Evolutionary conservation across 2,113 vertebrate genomes (phyloP).

Genomic region (Trichomycterus rosablanca): DNA sequence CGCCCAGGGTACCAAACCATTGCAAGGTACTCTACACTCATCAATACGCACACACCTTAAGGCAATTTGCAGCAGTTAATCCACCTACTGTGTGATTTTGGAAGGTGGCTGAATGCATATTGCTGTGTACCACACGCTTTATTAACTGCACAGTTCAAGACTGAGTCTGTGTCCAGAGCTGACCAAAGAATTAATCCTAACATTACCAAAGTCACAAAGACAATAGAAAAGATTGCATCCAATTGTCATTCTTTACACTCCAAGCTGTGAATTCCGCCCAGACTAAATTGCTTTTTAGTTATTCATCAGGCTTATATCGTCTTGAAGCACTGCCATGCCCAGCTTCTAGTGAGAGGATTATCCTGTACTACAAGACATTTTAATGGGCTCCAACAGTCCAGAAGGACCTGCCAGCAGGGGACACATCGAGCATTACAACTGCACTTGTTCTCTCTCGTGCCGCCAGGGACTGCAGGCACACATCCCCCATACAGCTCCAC

Average conservation of each 20-base stretch:
- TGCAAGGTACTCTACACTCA: too few species aligned
- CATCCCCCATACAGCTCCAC: slow-evolving; percentile 31
- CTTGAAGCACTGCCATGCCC: slow-evolving; percentile 33
- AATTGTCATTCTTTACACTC: slow-evolving; percentile 17
- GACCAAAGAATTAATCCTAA: background rate
- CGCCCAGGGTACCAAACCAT: too few species aligned
- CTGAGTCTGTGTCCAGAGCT: too few species aligned
- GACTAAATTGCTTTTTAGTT: slow-evolving; percentile 24
- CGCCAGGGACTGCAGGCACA: slow-evolving; percentile 19
- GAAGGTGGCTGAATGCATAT: too few species aligned
- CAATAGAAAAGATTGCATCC: slow-evolving; percentile 4
- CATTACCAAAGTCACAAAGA: background rate
- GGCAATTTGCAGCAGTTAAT: too few species aligned
- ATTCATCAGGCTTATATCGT: slow-evolving; percentile 41
- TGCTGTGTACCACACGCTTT: too few species aligned
- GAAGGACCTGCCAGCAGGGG: slow-evolving; percentile 39
- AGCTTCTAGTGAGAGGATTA: slow-evolving; percentile 42
- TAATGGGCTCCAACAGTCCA: slow-evolving; percentile 48
- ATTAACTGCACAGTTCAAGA: background rate
- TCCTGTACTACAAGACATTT: slow-evolving; percentile 45
- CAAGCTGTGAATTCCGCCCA: slow-evolving; percentile 13
- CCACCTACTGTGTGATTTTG: too few species aligned
- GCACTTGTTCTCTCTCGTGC: slow-evolving; percentile 40
- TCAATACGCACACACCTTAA: too few species aligned
- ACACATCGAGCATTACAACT: slow-evolving; percentile 45